Base-by-base conservation (phyloP, 92 coral and sea anemone species). In the Porites evermanni region DNA sequence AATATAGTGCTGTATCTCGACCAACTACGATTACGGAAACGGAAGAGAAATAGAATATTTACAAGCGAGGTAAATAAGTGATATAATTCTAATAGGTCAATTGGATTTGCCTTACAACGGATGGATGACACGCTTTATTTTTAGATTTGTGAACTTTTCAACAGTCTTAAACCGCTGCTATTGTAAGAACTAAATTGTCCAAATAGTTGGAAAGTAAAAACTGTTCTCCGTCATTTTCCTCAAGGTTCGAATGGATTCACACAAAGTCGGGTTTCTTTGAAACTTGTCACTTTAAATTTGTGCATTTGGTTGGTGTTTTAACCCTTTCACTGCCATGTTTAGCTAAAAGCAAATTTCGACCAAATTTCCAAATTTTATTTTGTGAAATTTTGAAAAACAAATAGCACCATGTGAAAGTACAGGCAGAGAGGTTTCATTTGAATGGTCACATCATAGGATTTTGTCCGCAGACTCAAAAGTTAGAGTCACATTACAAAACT, bases 91-190 rank as follows among this genome's bases (percentile, higher is more conserved):
- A 44, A 67, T 21, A 18, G 7, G 64, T 0, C 54, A 20, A 52
- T 74, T 26, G 13, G 44, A 53, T 74, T 74, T 74, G 13, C 58
- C 21, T 21, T 21, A 29, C 58, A 72, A 72, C 17, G n/a, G 60
- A 52, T 72, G n/a, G 64, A 74, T 18, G 2, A 53, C 21, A 73
- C 53, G 21, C 21, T 19, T 8, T 52, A 19, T 29, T 74, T 74
- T 74, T 60, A 23, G 54, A 50, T 8, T 23, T 53, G 65, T 20
- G 79, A 47, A 75, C 65, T 75, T 75, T 72, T 75, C 66, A 75
- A 54, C 56, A 38, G 47, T 53, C 67, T 21, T 18, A n/a, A 72
- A 72, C 75, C 24, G 17, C 13, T 10, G 79, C 67, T 75, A 21
- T 21, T 21, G 23, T 53, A 53, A 75, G 66, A 14, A 6, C 19